phyloP scores from a whole-genome alignment of 2,888 invertebrate species.

The Mimachlamys varia region DNA sequence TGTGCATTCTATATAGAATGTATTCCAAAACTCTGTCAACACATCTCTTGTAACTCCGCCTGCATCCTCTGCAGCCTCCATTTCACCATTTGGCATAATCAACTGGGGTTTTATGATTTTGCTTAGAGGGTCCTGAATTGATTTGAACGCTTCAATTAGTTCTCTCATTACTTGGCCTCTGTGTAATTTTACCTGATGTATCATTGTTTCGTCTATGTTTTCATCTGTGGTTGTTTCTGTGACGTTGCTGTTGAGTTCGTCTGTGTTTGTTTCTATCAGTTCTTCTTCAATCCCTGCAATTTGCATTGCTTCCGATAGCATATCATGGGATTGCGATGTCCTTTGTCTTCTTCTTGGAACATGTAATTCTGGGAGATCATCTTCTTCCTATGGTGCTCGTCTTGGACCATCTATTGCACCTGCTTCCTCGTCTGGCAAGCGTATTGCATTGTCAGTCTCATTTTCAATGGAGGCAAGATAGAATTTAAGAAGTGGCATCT shows the following conservation, averaged over 20 bases:
- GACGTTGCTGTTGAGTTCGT: neutral
- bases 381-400: no score
- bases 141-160: no score
- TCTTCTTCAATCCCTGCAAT: no score
- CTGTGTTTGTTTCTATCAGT: neutral
- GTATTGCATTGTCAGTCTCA: neutral
- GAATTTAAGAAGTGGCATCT: conserved; percentile 41
- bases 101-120: conserved; percentile 45
- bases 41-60: conserved; percentile 54
- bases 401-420: no score
- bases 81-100: conserved; percentile 53
- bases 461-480: conserved; percentile 40
- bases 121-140: conserved; percentile 23
- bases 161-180: no score
- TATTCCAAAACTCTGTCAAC: conserved; percentile 55
- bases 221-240: conserved; percentile 39
- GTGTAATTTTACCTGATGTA: no score
- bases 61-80: conserved; percentile 51
- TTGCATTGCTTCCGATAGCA: no score
- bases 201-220: no score
- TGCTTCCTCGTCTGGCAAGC: conserved; percentile 23
- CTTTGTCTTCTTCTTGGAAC: neutral
- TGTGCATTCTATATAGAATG: conserved; percentile 51
- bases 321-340: neutral
- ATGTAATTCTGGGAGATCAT: conserved; percentile 32